Evolutionary conservation across 2,797 vertebrate genomes (phyloP), one percentile per base, ranked within the genome.

Genomic region (Gymnoscopelus microlampas): DNA sequence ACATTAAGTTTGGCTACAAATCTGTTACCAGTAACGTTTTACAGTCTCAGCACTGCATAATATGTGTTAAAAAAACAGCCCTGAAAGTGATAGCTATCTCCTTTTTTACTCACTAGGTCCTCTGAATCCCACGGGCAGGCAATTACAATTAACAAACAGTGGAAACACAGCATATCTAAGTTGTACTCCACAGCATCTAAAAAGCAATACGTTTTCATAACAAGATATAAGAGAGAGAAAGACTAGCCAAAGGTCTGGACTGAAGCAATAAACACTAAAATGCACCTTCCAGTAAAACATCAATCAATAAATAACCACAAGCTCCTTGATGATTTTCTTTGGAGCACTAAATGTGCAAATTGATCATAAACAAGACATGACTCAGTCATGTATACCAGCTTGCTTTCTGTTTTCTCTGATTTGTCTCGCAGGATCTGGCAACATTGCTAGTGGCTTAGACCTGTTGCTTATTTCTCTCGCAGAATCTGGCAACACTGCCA

Each of bases 201-300:
- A 44, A 70, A 26, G 81, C 76, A 82, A 82, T 79, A 81, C 56
- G 62, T 44, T 75, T 54, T 78, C 48, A 73, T 0, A 5, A 35
- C n/a, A 26, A 67, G 63, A 74, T 56, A 29, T 8, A 44, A 44
- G 39, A 39, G 35, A 39, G 35, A 44, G 39, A 72, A 4, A 77
- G 56, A 83, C 64, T 73, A 35, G 63, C 77, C 23, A 53, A 53
- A 68, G 19, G 70, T 74, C 74, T 71, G 64, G 74, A 68, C 60
- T 49, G 62, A 81, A 91, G 88, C 89, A 91, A 90, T 91, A 90
- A 84, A 72, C 56, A 44, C 24, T 72, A 23, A 84, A 79, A 77
- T 60, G 79, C 78, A 79, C 2, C 13, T 79, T 68, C 67, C 44
- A 63, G 9, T 10, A 51, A 13, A 51, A n/a, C n/a, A 51, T 13